Base-by-base conservation (phyloP, 1,140 invertebrate species). In the Helicoverpa zea region DNA sequence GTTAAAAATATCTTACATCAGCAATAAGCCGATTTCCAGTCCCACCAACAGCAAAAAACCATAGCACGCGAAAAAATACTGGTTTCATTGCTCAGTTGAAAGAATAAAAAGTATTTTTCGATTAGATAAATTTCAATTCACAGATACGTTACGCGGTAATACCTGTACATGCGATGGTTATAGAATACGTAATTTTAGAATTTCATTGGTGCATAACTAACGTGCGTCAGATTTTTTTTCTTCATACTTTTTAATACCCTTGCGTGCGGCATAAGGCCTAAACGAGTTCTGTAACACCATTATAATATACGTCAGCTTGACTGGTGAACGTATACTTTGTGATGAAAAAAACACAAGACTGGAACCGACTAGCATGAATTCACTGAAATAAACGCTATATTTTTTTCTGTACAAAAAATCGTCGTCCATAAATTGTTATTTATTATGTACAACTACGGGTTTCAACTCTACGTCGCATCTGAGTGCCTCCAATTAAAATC, bases 141-240 rank as follows among this genome's bases (percentile, higher is more conserved):
- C 23, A 35, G 52, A 64, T 75, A 75, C 61, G 75, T 54, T 66
- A 72, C 68, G 49, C 47, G 13, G 29, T 63, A 66, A 64, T 35
- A 56, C 35, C 35, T 43, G 35, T 35, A 2, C 59, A 72, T 54
- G 43, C 68, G 68, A 52, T 77, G 49, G 61, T 64, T 51, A 77
- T 77, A 51, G 49, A 72, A 49, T 77, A 49, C 47, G 74, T 77
- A 77, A 77, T 77, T 77, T 64, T 77, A 12, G 23, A 51, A 51
- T 49, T 77, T 77, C 74, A 77, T 64, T 77, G 59, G 74, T 77
- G 74, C 59, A 64, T 77, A 52, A 54, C 59, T 77, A 77, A 77
- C 61, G 51, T 12, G 47, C 13, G 75, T 77, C 61, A 56, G 68
- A 58, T 56, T 58, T 73, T 66, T 77, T 73, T 56, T 73, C 56